phyloP scores from a whole-genome alignment of 2,888 invertebrate species.

The Lepeophtheirus nordmannii region DNA sequence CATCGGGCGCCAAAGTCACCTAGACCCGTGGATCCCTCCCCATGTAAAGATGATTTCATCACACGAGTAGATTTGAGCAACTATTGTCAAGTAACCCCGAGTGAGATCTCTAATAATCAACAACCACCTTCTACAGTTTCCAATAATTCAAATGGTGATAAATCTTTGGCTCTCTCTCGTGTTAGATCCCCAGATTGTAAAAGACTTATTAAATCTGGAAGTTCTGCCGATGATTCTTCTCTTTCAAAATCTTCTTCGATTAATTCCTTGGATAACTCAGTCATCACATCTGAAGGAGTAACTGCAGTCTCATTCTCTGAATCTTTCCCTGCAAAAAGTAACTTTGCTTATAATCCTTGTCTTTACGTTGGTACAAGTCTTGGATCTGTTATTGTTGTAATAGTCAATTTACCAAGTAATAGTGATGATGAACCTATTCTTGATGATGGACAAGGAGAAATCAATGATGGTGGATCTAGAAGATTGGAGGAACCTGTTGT shows the following conservation, averaged over 20 bases:
- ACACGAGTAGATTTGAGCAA: slow-evolving; percentile 17
- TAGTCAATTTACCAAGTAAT: slow-evolving; percentile 56
- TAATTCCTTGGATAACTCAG: slow-evolving; percentile 83
- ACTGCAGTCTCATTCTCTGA: slow-evolving; percentile 91
- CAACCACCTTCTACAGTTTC: neutral
- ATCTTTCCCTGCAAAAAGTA: slow-evolving; percentile 54
- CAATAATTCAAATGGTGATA: neutral
- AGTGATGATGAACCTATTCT: slow-evolving; percentile 43
- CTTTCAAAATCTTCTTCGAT: slow-evolving; percentile 71
- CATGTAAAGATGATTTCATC: slow-evolving; percentile 19
- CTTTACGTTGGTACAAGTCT: slow-evolving; percentile 94
- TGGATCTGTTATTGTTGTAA: slow-evolving; percentile 85
- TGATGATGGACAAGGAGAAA: neutral
- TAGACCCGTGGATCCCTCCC: slow-evolving; percentile 36
- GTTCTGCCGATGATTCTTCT: slow-evolving; percentile 33
- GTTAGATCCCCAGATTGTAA: slow-evolving; percentile 18
- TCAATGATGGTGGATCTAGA: neutral
- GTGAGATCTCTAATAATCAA: neutral
- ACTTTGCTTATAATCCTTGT: slow-evolving; percentile 47
- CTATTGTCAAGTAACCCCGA: slow-evolving; percentile 8
- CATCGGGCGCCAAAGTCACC: slow-evolving; percentile 63
- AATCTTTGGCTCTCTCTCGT: neutral
- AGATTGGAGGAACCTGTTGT: slow-evolving; percentile 57
- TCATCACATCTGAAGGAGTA: slow-evolving; percentile 73
- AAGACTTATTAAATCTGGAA: slow-evolving; percentile 5